phyloP scores from a whole-genome alignment of 2,797 vertebrate species.

The Jordanella pulchra region DNA sequence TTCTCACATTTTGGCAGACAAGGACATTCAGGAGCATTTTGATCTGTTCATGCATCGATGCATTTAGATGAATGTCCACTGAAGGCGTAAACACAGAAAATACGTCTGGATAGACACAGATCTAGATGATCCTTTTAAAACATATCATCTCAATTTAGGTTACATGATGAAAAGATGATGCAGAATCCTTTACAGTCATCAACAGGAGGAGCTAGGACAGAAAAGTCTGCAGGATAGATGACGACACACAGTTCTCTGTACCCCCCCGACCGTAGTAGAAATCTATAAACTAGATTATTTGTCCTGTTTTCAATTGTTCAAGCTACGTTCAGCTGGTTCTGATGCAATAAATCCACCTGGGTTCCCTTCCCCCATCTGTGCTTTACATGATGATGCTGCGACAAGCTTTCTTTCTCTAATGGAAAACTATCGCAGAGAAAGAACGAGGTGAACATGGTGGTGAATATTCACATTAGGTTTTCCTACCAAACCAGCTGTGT shows the following conservation, averaged over 20 bases:
- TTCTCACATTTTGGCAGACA: conserved; percentile 33
- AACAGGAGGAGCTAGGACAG: background rate
- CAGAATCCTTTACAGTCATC: background rate
- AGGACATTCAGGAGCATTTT: conserved; percentile 45
- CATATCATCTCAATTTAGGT: too few relatives aligned
- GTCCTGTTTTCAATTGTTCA: conserved; percentile 22
- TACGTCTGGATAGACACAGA: background rate
- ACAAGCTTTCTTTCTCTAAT: conserved; percentile 57
- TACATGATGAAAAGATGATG: too few relatives aligned
- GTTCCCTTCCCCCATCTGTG: conserved; percentile 58
- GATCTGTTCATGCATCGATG: conserved; percentile 36
- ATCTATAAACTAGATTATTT: background rate
- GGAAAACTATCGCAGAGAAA: conserved; percentile 17
- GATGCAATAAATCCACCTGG: conserved; percentile 58
- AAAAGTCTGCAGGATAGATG: background rate
- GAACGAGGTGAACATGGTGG: conserved; percentile 11
- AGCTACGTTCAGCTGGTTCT: conserved; percentile 40
- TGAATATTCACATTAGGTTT: conserved; percentile 9
- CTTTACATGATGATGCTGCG: conserved; percentile 67
- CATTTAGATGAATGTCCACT: conserved; percentile 42
- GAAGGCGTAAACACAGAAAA: background rate
- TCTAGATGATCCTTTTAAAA: background rate
- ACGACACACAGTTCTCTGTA: background rate
- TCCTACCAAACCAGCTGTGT: too few relatives aligned
- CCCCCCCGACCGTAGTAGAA: background rate